Percentiles rank a stretch among this genome's conserved stretches.
These are phyloP conservation scores for Onchidella celtica DNA, from an alignment of 2,888 invertebrate species.

Conservation along the genomic window DNA sequence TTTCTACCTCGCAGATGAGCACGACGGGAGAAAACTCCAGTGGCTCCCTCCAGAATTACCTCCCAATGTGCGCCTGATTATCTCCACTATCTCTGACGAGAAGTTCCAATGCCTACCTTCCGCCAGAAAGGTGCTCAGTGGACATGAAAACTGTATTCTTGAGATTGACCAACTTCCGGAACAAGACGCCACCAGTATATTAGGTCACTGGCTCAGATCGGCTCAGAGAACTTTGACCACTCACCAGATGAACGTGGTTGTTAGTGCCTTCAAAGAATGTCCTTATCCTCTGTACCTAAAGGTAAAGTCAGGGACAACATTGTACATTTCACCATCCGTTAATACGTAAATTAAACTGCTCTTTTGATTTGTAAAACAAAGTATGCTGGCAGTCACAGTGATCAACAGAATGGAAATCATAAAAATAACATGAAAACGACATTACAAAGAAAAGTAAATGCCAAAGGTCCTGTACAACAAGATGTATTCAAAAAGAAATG, in stretches of 20 bases:
- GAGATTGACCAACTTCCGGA: constrained; percentile 67
- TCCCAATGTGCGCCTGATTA: constrained; percentile 87
- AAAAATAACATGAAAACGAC: too few relatives aligned
- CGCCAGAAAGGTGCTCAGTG: constrained; percentile 58
- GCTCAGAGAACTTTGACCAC: constrained; percentile 72
- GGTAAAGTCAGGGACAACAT: constrained; percentile 18
- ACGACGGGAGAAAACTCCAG: constrained; percentile 84
- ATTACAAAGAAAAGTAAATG: too few relatives aligned
- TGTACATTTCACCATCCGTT: too few relatives aligned
- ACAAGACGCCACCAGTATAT: constrained; percentile 65
- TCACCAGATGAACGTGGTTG: constrained; percentile 85
- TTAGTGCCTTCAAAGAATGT: constrained; percentile 82
- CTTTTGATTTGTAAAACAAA: too few relatives aligned
- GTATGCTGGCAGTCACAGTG: too few relatives aligned
- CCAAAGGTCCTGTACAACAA: too few relatives aligned
- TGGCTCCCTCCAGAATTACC: constrained; percentile 90
- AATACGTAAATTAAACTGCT: too few relatives aligned
- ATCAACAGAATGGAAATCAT: too few relatives aligned
- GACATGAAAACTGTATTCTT: constrained; percentile 61
- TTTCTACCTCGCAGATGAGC: constrained; percentile 62
- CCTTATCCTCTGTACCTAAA: constrained; percentile 72
- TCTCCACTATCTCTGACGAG: constrained; percentile 73
- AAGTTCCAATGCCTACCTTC: constrained; percentile 64
- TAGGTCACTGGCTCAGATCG: constrained; percentile 66
- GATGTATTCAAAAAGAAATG: too few relatives aligned